Conservation (phyloP, 2,797 vertebrate species). For the Lithobates sylvaticus region DNA sequence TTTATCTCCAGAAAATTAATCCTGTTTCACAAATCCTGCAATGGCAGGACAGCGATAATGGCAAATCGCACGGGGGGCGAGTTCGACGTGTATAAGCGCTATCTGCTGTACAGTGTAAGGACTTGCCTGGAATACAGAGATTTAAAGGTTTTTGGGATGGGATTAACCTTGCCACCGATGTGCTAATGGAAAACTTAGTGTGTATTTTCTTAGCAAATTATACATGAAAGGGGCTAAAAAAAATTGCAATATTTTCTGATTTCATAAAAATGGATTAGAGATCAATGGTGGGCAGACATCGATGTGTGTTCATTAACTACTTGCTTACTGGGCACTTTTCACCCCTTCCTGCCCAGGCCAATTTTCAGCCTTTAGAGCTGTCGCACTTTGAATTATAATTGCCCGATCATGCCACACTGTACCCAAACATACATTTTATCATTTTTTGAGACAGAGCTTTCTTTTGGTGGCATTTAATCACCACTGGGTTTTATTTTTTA, state of each 20-base stretch:
- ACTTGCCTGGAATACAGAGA: neutral
- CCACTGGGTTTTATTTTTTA: no score
- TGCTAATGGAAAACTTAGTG: neutral
- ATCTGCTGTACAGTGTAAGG: neutral
- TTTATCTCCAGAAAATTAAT: neutral
- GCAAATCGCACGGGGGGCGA: neutral
- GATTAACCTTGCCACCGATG: neutral
- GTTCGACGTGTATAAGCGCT: neutral
- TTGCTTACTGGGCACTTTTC: no score
- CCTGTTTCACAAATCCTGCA: neutral
- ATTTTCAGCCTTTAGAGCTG: no score
- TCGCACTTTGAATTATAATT: no score
- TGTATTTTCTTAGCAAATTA: neutral
- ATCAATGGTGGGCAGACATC: neutral
- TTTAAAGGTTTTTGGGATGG: neutral
- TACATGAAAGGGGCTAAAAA: neutral
- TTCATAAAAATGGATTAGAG: neutral
- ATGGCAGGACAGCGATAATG: neutral
- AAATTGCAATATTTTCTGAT: neutral
- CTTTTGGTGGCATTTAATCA: no score
- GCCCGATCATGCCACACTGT: no score
- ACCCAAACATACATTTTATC: no score
- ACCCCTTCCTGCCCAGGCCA: no score
- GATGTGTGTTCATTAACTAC: neutral
- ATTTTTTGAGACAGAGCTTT: no score